Base-by-base conservation (phyloP, 2,888 invertebrate genomes). In the Mimumesa dahlbomi region DNA sequence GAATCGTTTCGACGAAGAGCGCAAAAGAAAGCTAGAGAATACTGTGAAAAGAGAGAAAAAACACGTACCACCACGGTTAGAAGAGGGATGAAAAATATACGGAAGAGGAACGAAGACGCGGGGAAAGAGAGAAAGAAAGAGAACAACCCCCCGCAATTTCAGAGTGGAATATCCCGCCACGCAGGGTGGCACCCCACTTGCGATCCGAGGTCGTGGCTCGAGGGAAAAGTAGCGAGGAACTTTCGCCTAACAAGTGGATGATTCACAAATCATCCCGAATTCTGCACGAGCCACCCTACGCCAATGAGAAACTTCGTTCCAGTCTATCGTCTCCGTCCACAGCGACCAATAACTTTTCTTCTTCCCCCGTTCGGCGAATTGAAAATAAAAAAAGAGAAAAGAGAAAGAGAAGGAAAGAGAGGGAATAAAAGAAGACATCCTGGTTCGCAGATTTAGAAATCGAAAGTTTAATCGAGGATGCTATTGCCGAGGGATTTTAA, bases 201-300 rank as follows among this genome's bases (percentile, higher is more conserved):
- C 65, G 62, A 19, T 64, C 57, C 63, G 48, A 57, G 66, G 43
- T 64, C 53, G 16, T 58, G 42, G 62, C 70, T 52, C 63, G 75
- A 66, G 65, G 71, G 72, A 57, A 71, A 75, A 78, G 82, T 77
- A 72, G 75, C 70, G 82, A 77, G 81, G 72, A 87, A 87, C 83
- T 86, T 85, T 85, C 81, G 84, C 82, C 84, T 87, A 85, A 87
- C 86, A 87, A 87, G 86, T 86, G 87, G 85, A 85, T 87, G 87
- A 88, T 86, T 87, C 87, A 87, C 85, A 83, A 87, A 87, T 87
- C 87, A 86, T 85, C 82, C 83, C 83, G 76, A 66, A 76, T 76
- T 79, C 63, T 56, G 53, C 14, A 22, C 21, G 58, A 50, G 36
- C 43, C 53, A n/a, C n/a, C 69, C 64, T 48, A 7, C 64, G 9